Conservation (phyloP, 53 echinoderm and acorn worm species). For the Echinometra lucunter region DNA sequence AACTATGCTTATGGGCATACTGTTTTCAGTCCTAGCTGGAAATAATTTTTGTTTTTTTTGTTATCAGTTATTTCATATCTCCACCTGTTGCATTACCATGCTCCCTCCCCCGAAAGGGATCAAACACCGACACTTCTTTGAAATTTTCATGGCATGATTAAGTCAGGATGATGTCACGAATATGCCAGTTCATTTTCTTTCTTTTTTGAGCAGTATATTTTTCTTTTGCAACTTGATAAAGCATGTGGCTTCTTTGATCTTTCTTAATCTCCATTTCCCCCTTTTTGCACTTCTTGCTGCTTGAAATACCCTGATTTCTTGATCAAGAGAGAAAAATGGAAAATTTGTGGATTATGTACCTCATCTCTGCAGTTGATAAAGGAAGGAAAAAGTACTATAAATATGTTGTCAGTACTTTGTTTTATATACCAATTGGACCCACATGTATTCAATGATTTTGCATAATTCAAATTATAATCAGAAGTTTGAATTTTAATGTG, state of each 20-base stretch:
- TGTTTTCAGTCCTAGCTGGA: not conserved
- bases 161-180: not conserved
- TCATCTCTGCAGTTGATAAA: conserved; percentile 25
- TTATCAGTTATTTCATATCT: not conserved
- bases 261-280: not conserved
- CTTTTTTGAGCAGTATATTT: not conserved
- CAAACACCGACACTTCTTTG: not conserved
- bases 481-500: not conserved
- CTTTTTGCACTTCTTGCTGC: not conserved
- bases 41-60: not conserved
- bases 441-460: not conserved
- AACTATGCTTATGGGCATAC: not conserved
- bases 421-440: conserved; percentile 16
- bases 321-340: not conserved
- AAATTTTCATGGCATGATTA: not conserved
- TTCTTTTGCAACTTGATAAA: not conserved
- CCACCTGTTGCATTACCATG: not conserved
- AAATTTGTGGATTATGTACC: not conserved
- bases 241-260: not conserved
- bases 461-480: not conserved
- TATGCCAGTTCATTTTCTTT: not conserved
- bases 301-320: not conserved
- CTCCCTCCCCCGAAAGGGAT: not conserved
- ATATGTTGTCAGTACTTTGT: conserved; percentile 32
- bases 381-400: conserved; percentile 24